These are phyloP conservation scores for Eulemur rufifrons DNA, from an alignment of 2,113 vertebrate species.

Conservation along the genomic window DNA sequence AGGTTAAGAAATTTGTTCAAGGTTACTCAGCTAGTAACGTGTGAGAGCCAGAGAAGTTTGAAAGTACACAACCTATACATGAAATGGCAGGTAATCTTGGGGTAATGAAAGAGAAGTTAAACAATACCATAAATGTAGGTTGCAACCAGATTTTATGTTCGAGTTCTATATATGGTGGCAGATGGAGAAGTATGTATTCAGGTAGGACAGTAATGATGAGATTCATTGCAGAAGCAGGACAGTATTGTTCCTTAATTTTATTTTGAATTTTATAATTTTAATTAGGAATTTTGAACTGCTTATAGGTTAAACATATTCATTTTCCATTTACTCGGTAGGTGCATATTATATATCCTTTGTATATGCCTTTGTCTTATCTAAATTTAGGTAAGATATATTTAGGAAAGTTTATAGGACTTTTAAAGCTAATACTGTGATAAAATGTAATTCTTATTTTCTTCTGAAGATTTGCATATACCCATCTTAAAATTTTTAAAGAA, in stretches of 20 bases:
- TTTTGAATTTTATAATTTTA: constrained; percentile 22
- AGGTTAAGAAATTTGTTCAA: neutral
- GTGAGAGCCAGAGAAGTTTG: neutral
- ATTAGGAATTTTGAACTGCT: neutral
- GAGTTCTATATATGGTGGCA: neutral
- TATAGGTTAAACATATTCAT: neutral
- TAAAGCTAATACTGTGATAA: neutral
- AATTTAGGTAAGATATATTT: neutral
- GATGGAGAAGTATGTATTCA: constrained; percentile 20
- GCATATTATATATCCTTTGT: neutral
- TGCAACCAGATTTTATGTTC: neutral
- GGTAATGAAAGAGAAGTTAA: neutral
- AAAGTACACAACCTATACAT: neutral
- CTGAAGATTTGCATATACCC: neutral
- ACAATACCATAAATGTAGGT: neutral
- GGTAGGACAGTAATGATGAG: neutral
- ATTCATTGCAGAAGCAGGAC: neutral
- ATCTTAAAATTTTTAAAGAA: neutral
- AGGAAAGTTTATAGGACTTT: neutral
- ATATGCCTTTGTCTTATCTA: constrained; percentile 3
- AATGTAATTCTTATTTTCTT: constrained; percentile 3
- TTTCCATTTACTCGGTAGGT: neutral
- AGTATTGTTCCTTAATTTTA: neutral
- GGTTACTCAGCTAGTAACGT: neutral
- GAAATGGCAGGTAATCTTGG: neutral